Conservation (phyloP, 1,140 invertebrate genomes). For the Drosophila yakuba region DNA sequence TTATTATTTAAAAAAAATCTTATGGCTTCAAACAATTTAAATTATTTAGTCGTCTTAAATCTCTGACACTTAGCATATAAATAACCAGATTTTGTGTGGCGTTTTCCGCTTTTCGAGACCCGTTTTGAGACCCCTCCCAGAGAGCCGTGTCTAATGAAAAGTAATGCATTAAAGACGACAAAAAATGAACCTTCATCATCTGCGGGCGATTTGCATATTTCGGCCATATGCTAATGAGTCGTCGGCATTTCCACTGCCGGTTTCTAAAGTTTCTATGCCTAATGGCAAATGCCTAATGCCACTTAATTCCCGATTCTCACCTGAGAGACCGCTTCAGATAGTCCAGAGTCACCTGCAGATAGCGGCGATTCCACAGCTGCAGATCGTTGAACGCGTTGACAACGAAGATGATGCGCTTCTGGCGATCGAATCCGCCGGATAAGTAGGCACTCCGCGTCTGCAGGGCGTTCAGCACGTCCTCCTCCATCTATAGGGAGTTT, state of each 20-base stretch:
- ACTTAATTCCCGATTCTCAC: conserved; percentile 81
- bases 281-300: not conserved
- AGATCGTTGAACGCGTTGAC: conserved; percentile 87
- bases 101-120: conserved; percentile 14
- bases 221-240: conserved; percentile 67
- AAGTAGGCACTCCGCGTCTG: conserved; percentile 87
- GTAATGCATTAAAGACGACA: conserved; percentile 31
- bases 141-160: conserved; percentile 62
- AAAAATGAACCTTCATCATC: conserved; percentile 53
- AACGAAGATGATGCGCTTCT: conserved; percentile 87
- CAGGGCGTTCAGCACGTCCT: conserved; percentile 85
- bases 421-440: conserved; percentile 88
- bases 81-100: conserved; percentile 43
- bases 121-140: conserved; percentile 3
- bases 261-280: not conserved
- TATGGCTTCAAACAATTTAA: conserved; percentile 4
- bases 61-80: conserved; percentile 36
- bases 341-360: conserved; percentile 86
- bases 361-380: conserved; percentile 85
- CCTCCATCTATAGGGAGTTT: conserved; percentile 72
- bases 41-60: conserved; percentile 30
- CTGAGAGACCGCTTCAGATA: conserved; percentile 88
- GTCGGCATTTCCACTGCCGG: conserved; percentile 37
- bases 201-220: conserved; percentile 77
- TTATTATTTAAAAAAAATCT: not conserved